Percentiles rank a stretch among this genome's conserved stretches.
phyloP scores from a whole-genome alignment of 2,113 vertebrate species.

The Semnopithecus entellus region DNA sequence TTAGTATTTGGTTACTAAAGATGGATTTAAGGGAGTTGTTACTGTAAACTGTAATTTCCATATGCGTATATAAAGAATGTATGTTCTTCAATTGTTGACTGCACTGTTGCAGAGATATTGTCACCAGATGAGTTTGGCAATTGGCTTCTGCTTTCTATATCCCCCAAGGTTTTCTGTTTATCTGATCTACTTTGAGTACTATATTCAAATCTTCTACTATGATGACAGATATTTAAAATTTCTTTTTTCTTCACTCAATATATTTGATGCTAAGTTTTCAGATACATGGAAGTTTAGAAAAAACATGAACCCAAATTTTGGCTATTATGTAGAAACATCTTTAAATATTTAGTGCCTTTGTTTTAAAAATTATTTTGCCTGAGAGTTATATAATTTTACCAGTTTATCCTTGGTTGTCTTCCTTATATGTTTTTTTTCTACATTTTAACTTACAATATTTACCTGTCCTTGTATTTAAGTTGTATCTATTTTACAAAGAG shows the following conservation, averaged over 20 bases:
- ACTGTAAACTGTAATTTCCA: background rate
- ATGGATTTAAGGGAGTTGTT: no score
- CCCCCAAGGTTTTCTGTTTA: background rate
- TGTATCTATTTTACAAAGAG: background rate
- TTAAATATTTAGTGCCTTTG: background rate
- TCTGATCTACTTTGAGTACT: background rate
- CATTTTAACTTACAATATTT: background rate
- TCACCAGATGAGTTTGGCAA: background rate
- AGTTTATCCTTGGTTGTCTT: background rate
- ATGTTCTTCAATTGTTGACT: background rate
- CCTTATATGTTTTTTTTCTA: background rate
- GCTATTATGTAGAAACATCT: background rate
- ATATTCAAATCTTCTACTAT: background rate
- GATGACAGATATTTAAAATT: background rate
- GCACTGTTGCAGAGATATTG: background rate
- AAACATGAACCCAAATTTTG: background rate
- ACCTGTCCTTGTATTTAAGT: background rate
- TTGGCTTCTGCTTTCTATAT: no score
- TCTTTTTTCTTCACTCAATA: background rate
- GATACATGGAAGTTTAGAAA: background rate
- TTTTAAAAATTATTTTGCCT: background rate
- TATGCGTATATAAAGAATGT: fast-evolving
- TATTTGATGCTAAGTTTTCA: background rate
- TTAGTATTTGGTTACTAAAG: background rate
- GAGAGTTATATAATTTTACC: background rate